These are phyloP conservation scores for Australoheros facetus DNA, from an alignment of 2,797 vertebrate genomes.

Conservation along the genomic window DNA sequence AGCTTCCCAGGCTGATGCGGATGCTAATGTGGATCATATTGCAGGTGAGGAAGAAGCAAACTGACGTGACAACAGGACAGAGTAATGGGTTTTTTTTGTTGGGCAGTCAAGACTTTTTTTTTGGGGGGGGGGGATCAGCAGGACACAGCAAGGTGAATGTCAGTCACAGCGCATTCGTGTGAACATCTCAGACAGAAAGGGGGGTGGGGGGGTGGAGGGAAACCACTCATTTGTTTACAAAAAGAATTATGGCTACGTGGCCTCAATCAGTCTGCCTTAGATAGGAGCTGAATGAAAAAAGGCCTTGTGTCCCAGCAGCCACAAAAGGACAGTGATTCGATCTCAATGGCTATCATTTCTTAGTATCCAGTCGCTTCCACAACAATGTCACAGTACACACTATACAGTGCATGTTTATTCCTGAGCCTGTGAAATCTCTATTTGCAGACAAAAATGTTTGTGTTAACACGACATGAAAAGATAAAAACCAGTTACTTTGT, in stretches of 20 bases:
- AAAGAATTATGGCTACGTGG: constrained; percentile 54
- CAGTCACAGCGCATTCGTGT: constrained; percentile 24
- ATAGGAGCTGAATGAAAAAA: constrained; percentile 53
- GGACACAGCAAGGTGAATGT: constrained; percentile 48
- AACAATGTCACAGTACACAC: constrained; percentile 16
- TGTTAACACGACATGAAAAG: neutral
- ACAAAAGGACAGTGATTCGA: constrained; percentile 28
- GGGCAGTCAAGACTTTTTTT: constrained; percentile 37
- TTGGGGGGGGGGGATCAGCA: neutral
- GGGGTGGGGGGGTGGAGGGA: neutral
- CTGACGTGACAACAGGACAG: constrained; percentile 54
- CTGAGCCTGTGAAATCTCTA: neutral
- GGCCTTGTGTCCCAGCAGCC: constrained; percentile 40
- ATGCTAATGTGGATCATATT: constrained; percentile 72
- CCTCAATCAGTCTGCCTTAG: constrained; percentile 65
- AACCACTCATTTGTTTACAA: constrained; percentile 57
- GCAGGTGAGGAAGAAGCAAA: constrained; percentile 57
- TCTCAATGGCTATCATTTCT: constrained; percentile 22
- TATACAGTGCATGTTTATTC: neutral
- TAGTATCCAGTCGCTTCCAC: constrained; percentile 11
- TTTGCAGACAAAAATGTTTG: neutral
- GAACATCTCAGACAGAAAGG: neutral
- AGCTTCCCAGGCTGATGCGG: constrained; percentile 50
- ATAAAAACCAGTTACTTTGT: neutral
- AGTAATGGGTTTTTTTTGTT: constrained; percentile 51